A percentile compares a stretch with the other conserved stretches of the same genome.
These are phyloP conservation scores for Porites evermanni DNA, from an alignment of 92 coral and sea anemone genomes.

Conservation along the genomic window DNA sequence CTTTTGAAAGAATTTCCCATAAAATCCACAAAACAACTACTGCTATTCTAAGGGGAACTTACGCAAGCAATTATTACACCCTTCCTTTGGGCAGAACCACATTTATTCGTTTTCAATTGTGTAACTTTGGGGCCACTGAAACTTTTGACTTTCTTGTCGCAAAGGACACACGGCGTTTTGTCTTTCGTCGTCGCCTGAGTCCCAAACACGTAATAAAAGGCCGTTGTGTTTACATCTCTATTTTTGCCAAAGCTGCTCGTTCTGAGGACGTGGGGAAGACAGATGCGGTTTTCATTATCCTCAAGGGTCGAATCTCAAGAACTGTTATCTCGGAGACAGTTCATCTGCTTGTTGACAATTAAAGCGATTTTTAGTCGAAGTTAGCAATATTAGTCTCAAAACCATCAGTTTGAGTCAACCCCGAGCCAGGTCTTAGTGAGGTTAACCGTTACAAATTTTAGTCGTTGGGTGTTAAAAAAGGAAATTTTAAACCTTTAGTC, in stretches of 20 bases:
- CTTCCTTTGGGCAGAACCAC: slow-evolving; percentile 60
- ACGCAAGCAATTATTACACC: slow-evolving; percentile 70
- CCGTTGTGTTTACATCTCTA: slow-evolving; percentile 13
- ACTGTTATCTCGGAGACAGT: slow-evolving; percentile 14
- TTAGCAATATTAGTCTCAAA: too few species aligned
- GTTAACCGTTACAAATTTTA: too few species aligned
- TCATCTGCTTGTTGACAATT: slow-evolving; percentile 33
- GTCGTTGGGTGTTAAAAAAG: too few species aligned
- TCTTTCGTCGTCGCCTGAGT: background rate
- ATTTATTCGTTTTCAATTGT: slow-evolving; percentile 58
- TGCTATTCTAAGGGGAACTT: slow-evolving; percentile 65
- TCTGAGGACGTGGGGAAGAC: slow-evolving; percentile 43
- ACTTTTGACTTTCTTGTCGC: slow-evolving; percentile 19
- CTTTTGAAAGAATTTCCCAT: slow-evolving; percentile 78
- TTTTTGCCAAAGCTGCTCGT: slow-evolving; percentile 48
- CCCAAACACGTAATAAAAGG: background rate
- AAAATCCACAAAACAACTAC: slow-evolving; percentile 70
- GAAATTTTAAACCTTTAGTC: too few species aligned
- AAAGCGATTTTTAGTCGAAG: too few species aligned
- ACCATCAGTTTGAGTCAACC: too few species aligned
- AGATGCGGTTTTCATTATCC: slow-evolving; percentile 46
- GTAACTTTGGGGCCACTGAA: slow-evolving; percentile 40
- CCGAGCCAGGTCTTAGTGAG: too few species aligned
- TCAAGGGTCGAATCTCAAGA: slow-evolving; percentile 37
- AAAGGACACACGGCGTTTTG: slow-evolving; percentile 58